Percentiles rank a stretch among this genome's conserved stretches.
Conservation (phyloP, 35 echinoderm and acorn worm genomes). For the Lytechinus variegatus region DNA sequence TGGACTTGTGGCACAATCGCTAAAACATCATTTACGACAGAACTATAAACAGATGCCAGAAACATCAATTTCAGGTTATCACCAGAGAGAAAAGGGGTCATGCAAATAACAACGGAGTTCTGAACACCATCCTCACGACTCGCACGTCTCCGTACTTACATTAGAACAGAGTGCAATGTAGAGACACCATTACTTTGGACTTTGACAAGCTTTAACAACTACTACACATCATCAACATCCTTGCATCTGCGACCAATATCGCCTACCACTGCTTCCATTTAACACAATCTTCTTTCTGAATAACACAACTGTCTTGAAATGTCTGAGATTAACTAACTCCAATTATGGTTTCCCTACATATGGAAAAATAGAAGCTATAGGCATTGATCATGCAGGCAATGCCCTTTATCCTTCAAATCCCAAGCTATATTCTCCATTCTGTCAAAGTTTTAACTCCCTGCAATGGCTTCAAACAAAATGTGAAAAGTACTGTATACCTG, state of each 20-base stretch:
- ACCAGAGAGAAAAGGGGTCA: not conserved
- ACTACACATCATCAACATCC: not conserved
- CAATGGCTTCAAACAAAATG: too few species aligned
- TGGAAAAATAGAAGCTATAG: not conserved
- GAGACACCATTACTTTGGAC: not conserved
- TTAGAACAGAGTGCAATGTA: not conserved
- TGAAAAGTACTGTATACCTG: too few species aligned
- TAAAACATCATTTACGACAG: conserved; percentile 5
- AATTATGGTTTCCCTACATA: not conserved
- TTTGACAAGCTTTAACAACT: not conserved
- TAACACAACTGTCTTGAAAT: not conserved
- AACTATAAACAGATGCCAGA: not conserved
- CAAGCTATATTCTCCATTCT: not conserved
- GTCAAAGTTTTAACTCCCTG: not conserved
- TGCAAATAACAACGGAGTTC: not conserved
- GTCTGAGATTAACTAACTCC: not conserved
- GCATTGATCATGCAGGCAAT: not conserved
- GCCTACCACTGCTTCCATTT: not conserved
- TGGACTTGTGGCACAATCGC: not conserved
- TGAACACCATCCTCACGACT: not conserved
- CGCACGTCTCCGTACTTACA: not conserved
- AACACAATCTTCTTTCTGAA: not conserved
- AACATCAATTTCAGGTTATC: not conserved
- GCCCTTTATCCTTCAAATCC: not conserved
- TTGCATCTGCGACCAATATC: not conserved